A percentile compares a stretch with the other conserved stretches of the same genome.
phyloP scores from a whole-genome alignment of 2,113 vertebrate species.

The Macquaria australasica region DNA sequence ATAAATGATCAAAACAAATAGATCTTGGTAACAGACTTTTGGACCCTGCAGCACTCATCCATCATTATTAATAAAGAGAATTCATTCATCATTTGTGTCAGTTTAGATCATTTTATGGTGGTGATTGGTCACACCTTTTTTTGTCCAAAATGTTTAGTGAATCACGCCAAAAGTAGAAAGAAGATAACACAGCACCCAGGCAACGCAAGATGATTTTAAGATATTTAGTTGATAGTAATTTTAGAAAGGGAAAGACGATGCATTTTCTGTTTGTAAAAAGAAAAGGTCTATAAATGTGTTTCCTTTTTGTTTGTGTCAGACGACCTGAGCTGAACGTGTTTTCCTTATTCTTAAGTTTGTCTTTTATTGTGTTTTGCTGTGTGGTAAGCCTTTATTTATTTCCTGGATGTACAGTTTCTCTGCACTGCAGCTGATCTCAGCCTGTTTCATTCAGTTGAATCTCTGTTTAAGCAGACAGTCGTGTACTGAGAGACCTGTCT shows the following conservation, averaged over 20 bases:
- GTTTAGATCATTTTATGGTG: background rate
- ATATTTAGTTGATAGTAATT: background rate
- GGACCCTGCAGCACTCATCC: too few species aligned
- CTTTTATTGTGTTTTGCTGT: background rate
- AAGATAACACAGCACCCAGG: background rate
- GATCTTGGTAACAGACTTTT: background rate
- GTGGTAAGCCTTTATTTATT: conserved; percentile 17
- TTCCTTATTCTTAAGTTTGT: background rate
- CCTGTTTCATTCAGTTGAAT: background rate
- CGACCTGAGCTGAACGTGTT: background rate
- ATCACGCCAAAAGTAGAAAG: background rate
- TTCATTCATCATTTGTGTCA: background rate
- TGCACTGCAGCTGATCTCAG: background rate
- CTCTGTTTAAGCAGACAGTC: background rate
- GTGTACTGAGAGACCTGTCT: background rate
- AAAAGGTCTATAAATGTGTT: background rate
- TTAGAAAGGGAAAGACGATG: background rate
- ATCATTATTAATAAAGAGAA: background rate
- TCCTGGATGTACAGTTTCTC: background rate
- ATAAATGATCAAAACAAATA: background rate
- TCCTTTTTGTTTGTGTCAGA: background rate
- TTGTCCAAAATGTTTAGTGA: background rate
- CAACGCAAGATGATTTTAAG: background rate
- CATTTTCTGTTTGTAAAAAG: background rate
- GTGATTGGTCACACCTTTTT: background rate